Evolutionary conservation across 2,797 vertebrate genomes (phyloP).

Genomic region (Fistularia tabacaria): DNA sequence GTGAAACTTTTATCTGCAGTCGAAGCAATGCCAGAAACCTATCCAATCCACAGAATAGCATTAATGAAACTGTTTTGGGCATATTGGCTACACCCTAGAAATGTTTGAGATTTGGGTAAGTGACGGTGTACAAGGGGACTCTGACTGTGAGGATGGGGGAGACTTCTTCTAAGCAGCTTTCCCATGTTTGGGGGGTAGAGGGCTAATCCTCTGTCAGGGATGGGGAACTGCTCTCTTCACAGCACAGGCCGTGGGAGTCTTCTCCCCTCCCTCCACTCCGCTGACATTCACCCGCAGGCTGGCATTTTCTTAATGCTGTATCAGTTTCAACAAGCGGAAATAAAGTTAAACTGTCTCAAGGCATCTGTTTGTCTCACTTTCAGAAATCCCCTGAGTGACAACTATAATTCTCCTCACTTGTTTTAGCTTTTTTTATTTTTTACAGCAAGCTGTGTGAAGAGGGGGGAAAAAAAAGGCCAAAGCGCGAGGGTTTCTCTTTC

Average conservation of each 20-base stretch:
- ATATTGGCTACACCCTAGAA: conserved; percentile 67
- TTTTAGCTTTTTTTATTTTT: conserved; percentile 65
- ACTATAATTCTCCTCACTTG: conserved; percentile 76
- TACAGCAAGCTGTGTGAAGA: conserved; percentile 54
- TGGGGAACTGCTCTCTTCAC: conserved; percentile 73
- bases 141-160: conserved; percentile 68
- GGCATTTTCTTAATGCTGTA: conserved; percentile 79
- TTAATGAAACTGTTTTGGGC: conserved; percentile 74
- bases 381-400: conserved; percentile 74
- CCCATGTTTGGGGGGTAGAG: conserved; percentile 76
- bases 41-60: conserved; percentile 68
- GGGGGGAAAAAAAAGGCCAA: conserved; percentile 51
- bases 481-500: conserved; percentile 14
- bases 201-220: conserved; percentile 80
- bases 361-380: conserved; percentile 76
- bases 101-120: conserved; percentile 67
- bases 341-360: conserved; percentile 76
- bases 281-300: conserved; percentile 73
- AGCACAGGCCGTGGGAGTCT: conserved; percentile 74
- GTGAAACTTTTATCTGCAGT: conserved; percentile 68
- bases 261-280: conserved; percentile 68
- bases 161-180: conserved; percentile 76
- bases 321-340: conserved; percentile 81
- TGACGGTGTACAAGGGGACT: conserved; percentile 65
- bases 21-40: conserved; percentile 65